Evolutionary conservation across 2,888 invertebrate genomes (phyloP).

Genomic region (Cenopis cana): DNA sequence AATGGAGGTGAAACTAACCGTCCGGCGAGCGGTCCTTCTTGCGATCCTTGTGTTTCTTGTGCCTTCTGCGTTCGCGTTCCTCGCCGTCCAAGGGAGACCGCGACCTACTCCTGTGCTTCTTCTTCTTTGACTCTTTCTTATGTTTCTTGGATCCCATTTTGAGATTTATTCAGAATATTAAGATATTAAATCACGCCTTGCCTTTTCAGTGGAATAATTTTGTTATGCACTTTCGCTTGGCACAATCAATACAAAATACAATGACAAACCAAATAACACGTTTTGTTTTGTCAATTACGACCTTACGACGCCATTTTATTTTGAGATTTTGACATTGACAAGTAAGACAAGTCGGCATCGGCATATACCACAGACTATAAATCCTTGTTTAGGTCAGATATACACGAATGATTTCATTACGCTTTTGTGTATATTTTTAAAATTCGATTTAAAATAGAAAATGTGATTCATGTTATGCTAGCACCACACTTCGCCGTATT

Average conservation of each 20-base stretch:
- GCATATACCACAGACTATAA: background rate
- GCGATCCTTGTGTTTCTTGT: slow-evolving; percentile 84
- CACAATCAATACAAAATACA: background rate
- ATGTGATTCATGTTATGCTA: too few relatives aligned
- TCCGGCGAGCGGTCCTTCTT: slow-evolving; percentile 84
- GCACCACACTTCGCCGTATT: too few relatives aligned
- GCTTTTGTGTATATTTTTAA: too few relatives aligned
- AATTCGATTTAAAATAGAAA: too few relatives aligned
- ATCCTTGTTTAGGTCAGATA: too few relatives aligned
- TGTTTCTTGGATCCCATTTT: slow-evolving; percentile 90
- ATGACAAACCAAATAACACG: slow-evolving; percentile 22
- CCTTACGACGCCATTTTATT: slow-evolving; percentile 22
- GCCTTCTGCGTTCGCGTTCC: slow-evolving; percentile 82
- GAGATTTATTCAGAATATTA: background rate
- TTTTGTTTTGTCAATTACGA: slow-evolving; percentile 29
- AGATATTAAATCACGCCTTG: background rate
- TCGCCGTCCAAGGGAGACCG: slow-evolving; percentile 84
- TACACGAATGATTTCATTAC: too few relatives aligned
- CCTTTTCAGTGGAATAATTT: background rate
- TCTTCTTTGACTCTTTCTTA: slow-evolving; percentile 88
- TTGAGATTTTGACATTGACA: background rate
- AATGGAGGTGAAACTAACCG: slow-evolving; percentile 74
- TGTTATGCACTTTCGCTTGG: background rate
- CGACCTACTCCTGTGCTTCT: slow-evolving; percentile 86
- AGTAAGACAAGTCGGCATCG: too few relatives aligned